Conservation (phyloP, 2,797 vertebrate species). For the Dendrocincla fuliginosa region DNA sequence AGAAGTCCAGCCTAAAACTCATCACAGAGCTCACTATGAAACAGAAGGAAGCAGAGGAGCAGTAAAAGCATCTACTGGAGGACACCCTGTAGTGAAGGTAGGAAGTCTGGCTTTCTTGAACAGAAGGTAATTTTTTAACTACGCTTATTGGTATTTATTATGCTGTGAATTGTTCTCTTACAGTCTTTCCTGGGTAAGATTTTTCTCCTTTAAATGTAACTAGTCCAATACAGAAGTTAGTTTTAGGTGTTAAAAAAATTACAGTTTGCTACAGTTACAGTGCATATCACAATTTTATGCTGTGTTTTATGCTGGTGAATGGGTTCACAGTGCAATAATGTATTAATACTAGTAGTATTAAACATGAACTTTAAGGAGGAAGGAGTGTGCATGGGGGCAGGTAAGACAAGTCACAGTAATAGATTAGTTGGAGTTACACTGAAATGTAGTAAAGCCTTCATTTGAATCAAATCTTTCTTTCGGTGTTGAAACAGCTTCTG, state of each 20-base stretch:
- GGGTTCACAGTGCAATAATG: not conserved
- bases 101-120: constrained; percentile 38
- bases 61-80: constrained; percentile 92
- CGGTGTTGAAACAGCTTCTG: not conserved
- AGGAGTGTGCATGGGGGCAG: not conserved
- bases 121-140: not conserved
- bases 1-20: constrained; percentile 98
- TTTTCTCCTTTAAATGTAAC: not conserved
- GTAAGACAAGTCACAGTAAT: not conserved
- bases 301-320: not conserved
- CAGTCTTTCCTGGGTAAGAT: not conserved
- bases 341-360: not conserved
- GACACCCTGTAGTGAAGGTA: constrained; percentile 98
- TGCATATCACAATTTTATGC: not conserved
- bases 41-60: constrained; percentile 98
- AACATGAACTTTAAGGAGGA: not conserved
- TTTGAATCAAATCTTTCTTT: not conserved
- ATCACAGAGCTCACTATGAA: constrained; percentile 98
- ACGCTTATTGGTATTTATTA: not conserved
- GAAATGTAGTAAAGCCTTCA: not conserved
- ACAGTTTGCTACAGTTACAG: not conserved
- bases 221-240: not conserved
- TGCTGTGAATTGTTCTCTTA: not conserved
- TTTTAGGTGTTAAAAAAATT: not conserved
- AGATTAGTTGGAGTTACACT: not conserved